Evolutionary conservation across 2,797 vertebrate species (phyloP).

Genomic region (Malacoraja senta): DNA sequence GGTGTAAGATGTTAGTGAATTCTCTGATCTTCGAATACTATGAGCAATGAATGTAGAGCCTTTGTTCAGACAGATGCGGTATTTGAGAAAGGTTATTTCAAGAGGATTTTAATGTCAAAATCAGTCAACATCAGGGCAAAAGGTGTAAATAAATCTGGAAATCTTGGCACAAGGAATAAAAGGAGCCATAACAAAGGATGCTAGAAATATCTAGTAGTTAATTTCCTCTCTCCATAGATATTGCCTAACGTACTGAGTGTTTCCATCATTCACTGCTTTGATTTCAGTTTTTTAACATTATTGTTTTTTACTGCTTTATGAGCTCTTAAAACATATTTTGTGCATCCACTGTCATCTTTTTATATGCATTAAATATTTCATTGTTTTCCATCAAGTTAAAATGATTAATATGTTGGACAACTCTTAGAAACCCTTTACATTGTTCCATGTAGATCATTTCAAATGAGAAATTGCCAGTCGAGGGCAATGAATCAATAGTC

Average conservation of each 20-base stretch:
- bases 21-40: too few relatives aligned
- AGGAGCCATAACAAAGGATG: not conserved
- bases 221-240: too few relatives aligned
- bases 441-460: not conserved
- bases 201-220: too few relatives aligned
- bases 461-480: not conserved
- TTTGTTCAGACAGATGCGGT: not conserved
- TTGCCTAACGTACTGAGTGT: too few relatives aligned
- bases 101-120: not conserved
- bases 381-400: not conserved
- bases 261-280: too few relatives aligned
- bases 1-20: too few relatives aligned
- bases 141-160: not conserved
- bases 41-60: too few relatives aligned
- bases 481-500: not conserved
- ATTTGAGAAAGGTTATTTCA: not conserved
- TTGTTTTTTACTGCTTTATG: too few relatives aligned
- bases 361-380: not conserved
- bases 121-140: not conserved
- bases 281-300: too few relatives aligned
- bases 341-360: not conserved
- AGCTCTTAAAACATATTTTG: not conserved
- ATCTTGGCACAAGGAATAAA: not conserved
- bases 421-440: not conserved
- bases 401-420: not conserved